Base-by-base conservation (phyloP, 2,888 invertebrate species). In the Automeris io region DNA sequence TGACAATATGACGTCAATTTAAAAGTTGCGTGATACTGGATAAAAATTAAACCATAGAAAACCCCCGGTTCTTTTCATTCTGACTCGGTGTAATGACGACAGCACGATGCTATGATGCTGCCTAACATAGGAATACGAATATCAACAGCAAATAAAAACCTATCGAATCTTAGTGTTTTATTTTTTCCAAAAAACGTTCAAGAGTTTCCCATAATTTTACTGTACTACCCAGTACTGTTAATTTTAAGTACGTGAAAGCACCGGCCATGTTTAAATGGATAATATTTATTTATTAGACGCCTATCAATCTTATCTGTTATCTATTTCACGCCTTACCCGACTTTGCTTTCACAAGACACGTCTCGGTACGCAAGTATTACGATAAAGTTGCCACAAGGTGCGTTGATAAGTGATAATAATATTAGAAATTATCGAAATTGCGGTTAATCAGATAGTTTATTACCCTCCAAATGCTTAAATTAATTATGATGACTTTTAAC, bases 241-340 rank as follows among this genome's bases (percentile, higher is more conserved):
- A 6, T 13, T 26, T 6, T 26, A 12, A 1, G 16, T 29, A 16
- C 16, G 7, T 18, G 18, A 32, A 24, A 37, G 16, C 22, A 32
- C 23, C 18, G 22, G 13, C 16, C 23, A 16, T 13, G 23, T 29
- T n/a, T 4, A 29, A 29, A 29, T 29, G 16, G 8, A 16, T 23
- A 37, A 19, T n/a, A 12, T 37, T 6, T 23, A 32, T 37, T 37
- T 37, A 23, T 23, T 37, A 37, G 22, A 18, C 32, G 22, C 32
- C n/a, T 33, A 35, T 34, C 26, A 39, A 35, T 35, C 39, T 39
- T 39, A 39, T 39, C 39, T 26, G 22, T 26, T 39, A 33, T 39
- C 39, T 33, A 21, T 26, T 31, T 34, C 19, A 25, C 34, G 39
- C 39, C 25, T 34, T 33, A 34, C 39, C 34, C 29, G 29, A 12